A percentile compares a stretch with the other conserved stretches of the same genome.
Evolutionary conservation across 2,113 vertebrate species (phyloP).

Genomic region (Phyllopteryx taeniolatus): DNA sequence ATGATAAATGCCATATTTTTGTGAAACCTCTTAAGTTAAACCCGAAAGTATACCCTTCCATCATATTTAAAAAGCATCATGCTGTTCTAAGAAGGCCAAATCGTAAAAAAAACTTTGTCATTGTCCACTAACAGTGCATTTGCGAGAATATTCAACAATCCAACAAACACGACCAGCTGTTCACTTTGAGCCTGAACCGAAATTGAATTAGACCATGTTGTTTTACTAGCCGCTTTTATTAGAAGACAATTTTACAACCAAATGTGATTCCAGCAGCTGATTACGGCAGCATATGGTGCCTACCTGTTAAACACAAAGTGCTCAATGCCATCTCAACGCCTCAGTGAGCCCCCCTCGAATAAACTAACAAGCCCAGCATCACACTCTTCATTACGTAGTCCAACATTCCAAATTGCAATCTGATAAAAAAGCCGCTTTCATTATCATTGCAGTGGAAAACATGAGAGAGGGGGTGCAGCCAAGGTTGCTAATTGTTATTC

Average conservation of each 20-base stretch:
- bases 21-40: too few species aligned
- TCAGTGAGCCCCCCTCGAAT: constrained; percentile 58
- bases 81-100: neutral
- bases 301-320: constrained; percentile 70
- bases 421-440: constrained; percentile 71
- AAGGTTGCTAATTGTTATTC: constrained; percentile 76
- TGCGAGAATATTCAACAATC: constrained; percentile 48
- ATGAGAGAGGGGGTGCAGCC: constrained; percentile 67
- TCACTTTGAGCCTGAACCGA: constrained; percentile 50
- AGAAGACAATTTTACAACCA: constrained; percentile 67
- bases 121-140: neutral
- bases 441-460: constrained; percentile 69
- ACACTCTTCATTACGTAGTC: constrained; percentile 76
- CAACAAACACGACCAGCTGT: constrained; percentile 65
- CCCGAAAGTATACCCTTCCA: too few species aligned
- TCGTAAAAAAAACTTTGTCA: constrained; percentile 1
- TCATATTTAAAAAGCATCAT: neutral
- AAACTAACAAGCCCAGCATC: constrained; percentile 71
- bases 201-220: constrained; percentile 69
- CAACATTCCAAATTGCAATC: constrained; percentile 75
- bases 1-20: neutral
- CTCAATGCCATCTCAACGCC: constrained; percentile 57
- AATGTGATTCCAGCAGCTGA: constrained; percentile 69
- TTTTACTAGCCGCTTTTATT: constrained; percentile 71
- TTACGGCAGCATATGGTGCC: constrained; percentile 67